Percentiles rank a stretch among this genome's conserved stretches.
Conservation (phyloP, 1,140 invertebrate genomes). For the Elymnias hypermnestra region DNA sequence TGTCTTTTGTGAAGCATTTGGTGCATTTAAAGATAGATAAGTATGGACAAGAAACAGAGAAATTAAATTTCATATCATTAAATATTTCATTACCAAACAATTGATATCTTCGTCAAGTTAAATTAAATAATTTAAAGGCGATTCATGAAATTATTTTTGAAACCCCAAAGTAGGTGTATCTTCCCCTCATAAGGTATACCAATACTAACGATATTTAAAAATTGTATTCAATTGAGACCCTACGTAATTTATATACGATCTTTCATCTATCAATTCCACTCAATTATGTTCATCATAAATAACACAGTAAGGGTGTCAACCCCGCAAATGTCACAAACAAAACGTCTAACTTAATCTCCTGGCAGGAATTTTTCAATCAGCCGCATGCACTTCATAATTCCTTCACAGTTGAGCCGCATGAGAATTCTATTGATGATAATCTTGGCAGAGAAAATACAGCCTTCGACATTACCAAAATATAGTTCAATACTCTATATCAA, state of each 20-base stretch:
- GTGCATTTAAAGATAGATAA: too few species aligned
- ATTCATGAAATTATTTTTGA: too few species aligned
- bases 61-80: too few species aligned
- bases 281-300: conserved; percentile 28
- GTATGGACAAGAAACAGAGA: too few species aligned
- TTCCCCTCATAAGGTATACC: too few species aligned
- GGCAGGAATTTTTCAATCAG: conserved; percentile 64
- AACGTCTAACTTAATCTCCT: conserved; percentile 43
- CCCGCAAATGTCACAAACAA: conserved; percentile 45
- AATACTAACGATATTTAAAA: too few species aligned
- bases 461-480: background rate
- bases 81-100: too few species aligned
- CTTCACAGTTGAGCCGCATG: conserved; percentile 43
- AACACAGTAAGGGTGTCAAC: conserved; percentile 32
- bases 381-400: conserved; percentile 53
- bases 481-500: conserved; percentile 12
- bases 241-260: background rate
- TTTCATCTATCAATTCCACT: conserved; percentile 8
- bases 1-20: too few species aligned
- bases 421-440: conserved; percentile 45
- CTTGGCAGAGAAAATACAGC: conserved; percentile 19
- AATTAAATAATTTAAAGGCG: too few species aligned
- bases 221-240: background rate
- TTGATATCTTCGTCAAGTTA: too few species aligned
- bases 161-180: too few species aligned